Conservation (phyloP, 2,888 invertebrate species). For the Nephrocerus scutellatus region DNA sequence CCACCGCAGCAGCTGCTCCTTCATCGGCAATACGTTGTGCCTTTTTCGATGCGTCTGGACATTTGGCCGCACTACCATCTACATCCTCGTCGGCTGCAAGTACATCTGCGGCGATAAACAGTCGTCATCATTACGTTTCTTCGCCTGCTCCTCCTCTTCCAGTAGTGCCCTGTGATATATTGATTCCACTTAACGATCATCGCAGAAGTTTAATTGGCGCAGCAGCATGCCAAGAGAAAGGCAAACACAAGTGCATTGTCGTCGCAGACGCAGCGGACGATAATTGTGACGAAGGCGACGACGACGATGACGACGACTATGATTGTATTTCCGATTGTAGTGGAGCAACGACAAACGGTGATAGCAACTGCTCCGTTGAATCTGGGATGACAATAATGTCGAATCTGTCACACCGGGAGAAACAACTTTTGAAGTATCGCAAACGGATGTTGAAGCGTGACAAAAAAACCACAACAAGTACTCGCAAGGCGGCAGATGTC, state of each 20-base stretch:
- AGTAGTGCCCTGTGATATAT: conserved; percentile 9
- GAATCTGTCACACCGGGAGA: conserved; percentile 40
- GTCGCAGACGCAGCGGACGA: conserved; percentile 58
- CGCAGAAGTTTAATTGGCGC: too few species aligned
- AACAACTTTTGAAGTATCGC: conserved; percentile 45
- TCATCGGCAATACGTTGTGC: too few species aligned
- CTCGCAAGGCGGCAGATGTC: conserved; percentile 24
- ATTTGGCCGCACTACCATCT: too few species aligned
- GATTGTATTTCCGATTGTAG: conserved; percentile 1
- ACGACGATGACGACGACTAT: conserved; percentile 8
- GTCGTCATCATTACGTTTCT: too few species aligned
- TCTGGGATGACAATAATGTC: too few species aligned
- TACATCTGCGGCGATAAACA: too few species aligned
- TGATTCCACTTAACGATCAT: conserved; percentile 17
- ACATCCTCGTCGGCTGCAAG: too few species aligned
- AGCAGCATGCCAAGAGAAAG: conserved; percentile 58
- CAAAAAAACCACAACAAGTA: too few species aligned
- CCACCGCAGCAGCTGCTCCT: too few species aligned
- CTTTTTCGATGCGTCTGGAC: too few species aligned
- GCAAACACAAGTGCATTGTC: conserved; percentile 70
- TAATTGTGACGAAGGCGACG: conserved; percentile 36
- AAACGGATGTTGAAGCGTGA: conserved; percentile 47
- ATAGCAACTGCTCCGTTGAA: conserved; percentile 11
- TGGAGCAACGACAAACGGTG: conserved; percentile 11
- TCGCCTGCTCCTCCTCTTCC: too few species aligned